Evolutionary conservation across 2,113 vertebrate genomes (phyloP), one percentile per base, ranked within the genome.

Genomic region (Lycocorax pyrrhopterus): DNA sequence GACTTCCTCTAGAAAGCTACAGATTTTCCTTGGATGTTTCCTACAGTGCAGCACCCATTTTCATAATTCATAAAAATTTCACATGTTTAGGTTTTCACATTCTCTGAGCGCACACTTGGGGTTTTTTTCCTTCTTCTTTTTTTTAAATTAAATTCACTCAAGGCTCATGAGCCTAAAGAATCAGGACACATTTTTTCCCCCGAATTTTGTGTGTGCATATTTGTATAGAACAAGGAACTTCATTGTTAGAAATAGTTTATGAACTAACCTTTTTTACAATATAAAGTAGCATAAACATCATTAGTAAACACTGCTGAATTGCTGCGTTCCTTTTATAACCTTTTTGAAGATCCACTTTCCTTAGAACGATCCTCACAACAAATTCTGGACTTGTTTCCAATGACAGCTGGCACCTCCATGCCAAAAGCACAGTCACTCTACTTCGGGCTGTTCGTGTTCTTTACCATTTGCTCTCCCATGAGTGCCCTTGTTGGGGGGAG

Each of bases 391-490:
- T 86, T 80, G 39, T 88, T 94, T 90, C 79, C 78, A 64, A 6
- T 47, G 75, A 77, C 82, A 90, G 92, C 85, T 90, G 94, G 67
- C 92, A 92, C 47, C 43, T 84, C 30, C 26, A 17, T 4, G 8
- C 44, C 66, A 82, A 91, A 85, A 95, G n/a, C 81, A 58, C 51
- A 67, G 79, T 77, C 66, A 35, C 32, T 66, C 59, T 55, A 72
- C 74, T 90, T 64, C 0, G 0, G 59, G 78, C 79, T 90, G 72
- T 59, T 82, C 4, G 0, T 58, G 56, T 56, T 90, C 90, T 93
- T 90, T 95, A 78, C 51, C 72, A 35, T 91, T 96, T 95, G 60
- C 35, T 93, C 52, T 95, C 82, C 76, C 87, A 51, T 21, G 87
- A 81, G 68, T 47, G 56, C 51, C 37, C 73, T 92, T 87, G 7